Percentiles rank a stretch among this genome's conserved stretches.
Conservation (phyloP, 2,888 invertebrate genomes). For the Helleia helle region DNA sequence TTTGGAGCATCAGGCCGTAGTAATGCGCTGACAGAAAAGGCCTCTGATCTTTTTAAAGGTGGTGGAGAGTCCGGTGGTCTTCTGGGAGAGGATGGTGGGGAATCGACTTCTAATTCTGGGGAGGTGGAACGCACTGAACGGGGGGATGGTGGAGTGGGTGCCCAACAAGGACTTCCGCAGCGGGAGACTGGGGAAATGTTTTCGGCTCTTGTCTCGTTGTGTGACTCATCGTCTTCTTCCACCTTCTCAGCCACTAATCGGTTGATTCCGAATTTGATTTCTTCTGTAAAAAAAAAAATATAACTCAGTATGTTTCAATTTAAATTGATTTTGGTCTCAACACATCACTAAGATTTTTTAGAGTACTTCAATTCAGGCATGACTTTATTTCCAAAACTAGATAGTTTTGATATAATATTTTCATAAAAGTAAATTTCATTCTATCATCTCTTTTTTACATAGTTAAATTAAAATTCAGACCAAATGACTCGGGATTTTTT, state of each 20-base stretch:
- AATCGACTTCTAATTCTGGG: slow-evolving; percentile 84
- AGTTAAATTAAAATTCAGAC: too few relatives aligned
- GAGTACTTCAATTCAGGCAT: neutral
- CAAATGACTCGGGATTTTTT: too few relatives aligned
- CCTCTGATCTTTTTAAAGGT: slow-evolving; percentile 81
- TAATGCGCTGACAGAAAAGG: slow-evolving; percentile 88
- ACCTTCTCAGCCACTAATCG: slow-evolving; percentile 81
- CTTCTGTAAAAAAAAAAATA: slow-evolving; percentile 74
- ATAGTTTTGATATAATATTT: too few relatives aligned
- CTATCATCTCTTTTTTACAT: too few relatives aligned
- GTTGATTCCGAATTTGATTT: slow-evolving; percentile 88
- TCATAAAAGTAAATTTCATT: too few relatives aligned
- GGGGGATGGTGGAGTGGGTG: slow-evolving; percentile 60
- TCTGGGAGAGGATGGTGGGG: slow-evolving; percentile 77
- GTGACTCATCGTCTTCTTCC: slow-evolving; percentile 75
- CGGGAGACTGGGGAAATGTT: slow-evolving; percentile 61
- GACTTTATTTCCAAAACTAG: neutral
- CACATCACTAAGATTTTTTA: too few relatives aligned
- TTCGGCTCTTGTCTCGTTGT: slow-evolving; percentile 46
- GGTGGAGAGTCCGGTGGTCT: slow-evolving; percentile 64
- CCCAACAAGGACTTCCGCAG: slow-evolving; percentile 72
- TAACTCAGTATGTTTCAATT: neutral
- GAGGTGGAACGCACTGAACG: slow-evolving; percentile 74
- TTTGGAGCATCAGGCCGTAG: slow-evolving; percentile 85
- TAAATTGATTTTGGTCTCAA: too few relatives aligned